phyloP scores from a whole-genome alignment of 1,140 invertebrate species.

The Eupristina koningsbergeri region DNA sequence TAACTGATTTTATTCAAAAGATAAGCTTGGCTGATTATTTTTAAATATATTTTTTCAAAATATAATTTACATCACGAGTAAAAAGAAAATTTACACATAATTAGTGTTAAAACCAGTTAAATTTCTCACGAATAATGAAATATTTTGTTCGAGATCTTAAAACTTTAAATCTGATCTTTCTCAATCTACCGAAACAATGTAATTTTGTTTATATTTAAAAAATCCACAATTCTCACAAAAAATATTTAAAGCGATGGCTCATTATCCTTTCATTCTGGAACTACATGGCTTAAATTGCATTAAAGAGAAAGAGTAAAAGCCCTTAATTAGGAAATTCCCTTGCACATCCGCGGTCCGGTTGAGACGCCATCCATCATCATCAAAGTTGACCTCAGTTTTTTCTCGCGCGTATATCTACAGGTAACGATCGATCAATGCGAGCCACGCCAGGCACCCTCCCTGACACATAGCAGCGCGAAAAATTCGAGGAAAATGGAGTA shows the following conservation, averaged over 20 bases:
- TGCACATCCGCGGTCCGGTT: neutral
- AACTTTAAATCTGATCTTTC: neutral
- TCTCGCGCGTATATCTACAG: neutral
- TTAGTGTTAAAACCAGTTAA: neutral
- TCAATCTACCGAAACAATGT: neutral
- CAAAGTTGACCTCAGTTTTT: conserved; percentile 20
- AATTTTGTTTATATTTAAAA: neutral
- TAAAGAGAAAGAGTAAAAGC: conserved; percentile 6
- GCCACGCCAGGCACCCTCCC: neutral
- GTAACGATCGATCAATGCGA: conserved; percentile 33
- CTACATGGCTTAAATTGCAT: neutral
- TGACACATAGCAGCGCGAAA: conserved; percentile 14
- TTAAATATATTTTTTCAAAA: too few relatives aligned
- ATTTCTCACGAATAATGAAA: neutral
- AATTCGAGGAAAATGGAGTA: conserved; percentile 31
- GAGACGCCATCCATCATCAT: conserved; percentile 34
- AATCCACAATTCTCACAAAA: neutral
- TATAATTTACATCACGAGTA: too few relatives aligned
- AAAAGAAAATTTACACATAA: too few relatives aligned
- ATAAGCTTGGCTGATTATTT: too few relatives aligned
- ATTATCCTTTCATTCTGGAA: neutral
- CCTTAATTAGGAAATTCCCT: conserved; percentile 34
- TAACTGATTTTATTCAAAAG: too few relatives aligned
- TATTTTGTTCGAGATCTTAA: neutral
- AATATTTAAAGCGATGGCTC: neutral